phyloP scores from a whole-genome alignment of 2,888 invertebrate genomes.

The Keiferia lycopersicella region DNA sequence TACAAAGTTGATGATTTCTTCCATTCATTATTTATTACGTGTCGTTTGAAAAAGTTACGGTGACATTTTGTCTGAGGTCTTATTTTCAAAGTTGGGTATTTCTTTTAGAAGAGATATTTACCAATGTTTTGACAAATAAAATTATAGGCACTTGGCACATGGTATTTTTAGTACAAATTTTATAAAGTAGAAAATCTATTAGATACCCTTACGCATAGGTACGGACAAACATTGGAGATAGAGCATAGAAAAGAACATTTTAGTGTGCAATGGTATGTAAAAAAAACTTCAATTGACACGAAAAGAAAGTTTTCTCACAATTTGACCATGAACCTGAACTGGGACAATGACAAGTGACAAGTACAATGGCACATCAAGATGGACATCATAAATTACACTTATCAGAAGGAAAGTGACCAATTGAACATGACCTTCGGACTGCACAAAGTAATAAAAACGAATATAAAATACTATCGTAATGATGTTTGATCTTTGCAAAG shows the following conservation, averaged over 20 bases:
- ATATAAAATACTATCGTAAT: too few species aligned
- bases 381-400: constrained; percentile 72
- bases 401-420: constrained; percentile 61
- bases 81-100: not conserved
- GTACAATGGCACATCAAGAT: constrained; percentile 71
- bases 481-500: too few species aligned
- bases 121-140: too few species aligned
- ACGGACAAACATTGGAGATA: too few species aligned
- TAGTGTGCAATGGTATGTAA: too few species aligned
- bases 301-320: constrained; percentile 26
- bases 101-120: too few species aligned
- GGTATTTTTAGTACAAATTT: too few species aligned
- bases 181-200: too few species aligned
- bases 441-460: not conserved
- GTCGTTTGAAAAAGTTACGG: constrained; percentile 12
- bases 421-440: constrained; percentile 48
- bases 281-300: not conserved
- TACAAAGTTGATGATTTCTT: constrained; percentile 17
- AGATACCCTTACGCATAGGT: too few species aligned
- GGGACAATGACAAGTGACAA: constrained; percentile 54
- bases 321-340: constrained; percentile 70
- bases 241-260: too few species aligned
- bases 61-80: constrained; percentile 6
- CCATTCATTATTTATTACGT: constrained; percentile 23
- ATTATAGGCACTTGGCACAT: too few species aligned